phyloP scores from a whole-genome alignment of 2,797 vertebrate genomes.

The Chelon auratus region DNA sequence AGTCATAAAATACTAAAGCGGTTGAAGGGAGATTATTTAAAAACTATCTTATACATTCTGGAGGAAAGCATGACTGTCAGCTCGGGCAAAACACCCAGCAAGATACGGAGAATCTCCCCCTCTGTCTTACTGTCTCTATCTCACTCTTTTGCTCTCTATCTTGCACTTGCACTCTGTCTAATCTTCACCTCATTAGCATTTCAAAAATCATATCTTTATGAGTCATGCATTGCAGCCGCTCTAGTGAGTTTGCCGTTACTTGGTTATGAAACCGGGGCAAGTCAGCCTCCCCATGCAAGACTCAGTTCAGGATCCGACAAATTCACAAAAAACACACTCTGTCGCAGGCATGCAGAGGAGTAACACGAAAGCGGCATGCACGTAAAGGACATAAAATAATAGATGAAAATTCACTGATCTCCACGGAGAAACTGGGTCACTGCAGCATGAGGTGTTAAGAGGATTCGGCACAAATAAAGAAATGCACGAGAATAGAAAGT shows the following conservation, averaged over 20 bases:
- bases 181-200: conserved; percentile 80
- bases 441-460: conserved; percentile 26
- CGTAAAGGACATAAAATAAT: conserved; percentile 38
- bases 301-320: conserved; percentile 39
- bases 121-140: conserved; percentile 65
- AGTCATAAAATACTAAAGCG: conserved; percentile 72
- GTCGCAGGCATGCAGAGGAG: conserved; percentile 31
- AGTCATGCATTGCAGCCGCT: conserved; percentile 73
- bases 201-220: conserved; percentile 79
- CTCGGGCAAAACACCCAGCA: conserved; percentile 44
- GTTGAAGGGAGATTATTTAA: conserved; percentile 74
- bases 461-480: conserved; percentile 35
- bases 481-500: conserved; percentile 16
- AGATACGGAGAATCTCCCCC: conserved; percentile 47
- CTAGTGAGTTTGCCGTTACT: conserved; percentile 74
- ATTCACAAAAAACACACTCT: conserved; percentile 56
- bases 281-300: conserved; percentile 50
- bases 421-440: conserved; percentile 58
- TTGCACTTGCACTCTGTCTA: conserved; percentile 68
- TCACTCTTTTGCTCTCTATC: conserved; percentile 58
- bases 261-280: conserved; percentile 68
- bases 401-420: conserved; percentile 41
- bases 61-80: conserved; percentile 52
- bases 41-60: conserved; percentile 65
- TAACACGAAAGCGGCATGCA: conserved; percentile 36